Evolutionary conservation across 2,888 invertebrate genomes (phyloP), one percentile per base, ranked within the genome.

Genomic region (Notocelia uddmanniana): DNA sequence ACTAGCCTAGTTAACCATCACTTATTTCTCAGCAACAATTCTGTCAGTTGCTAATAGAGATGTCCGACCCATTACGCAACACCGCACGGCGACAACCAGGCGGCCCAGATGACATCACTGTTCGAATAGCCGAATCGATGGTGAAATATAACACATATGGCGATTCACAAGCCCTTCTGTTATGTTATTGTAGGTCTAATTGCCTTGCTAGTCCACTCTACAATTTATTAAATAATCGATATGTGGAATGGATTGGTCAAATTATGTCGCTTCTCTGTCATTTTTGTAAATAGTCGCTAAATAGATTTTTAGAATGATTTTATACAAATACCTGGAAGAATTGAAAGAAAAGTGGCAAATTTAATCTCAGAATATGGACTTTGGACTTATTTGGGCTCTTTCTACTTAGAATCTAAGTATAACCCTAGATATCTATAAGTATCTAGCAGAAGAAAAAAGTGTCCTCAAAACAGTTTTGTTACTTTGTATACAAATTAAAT

Each of bases 21-120:
- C 45, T 50, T 60, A 55, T 66, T 60, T 60, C 41, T 50, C 72
- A 63, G 45, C 37, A 45, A 73, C 58, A 45, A 58, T 58, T 62
- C 58, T 63, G 57, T 58, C 45, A 52, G 57, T 63, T 52, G 41
- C 73, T 73, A 73, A 73, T 74, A 66, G 68, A 72, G 37, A 66
- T 69, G 55, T 73, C 60, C 45, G 45, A 34, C 52, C 67, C 34
- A 69, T 77, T 77, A 69, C 78, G 76, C 74, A 78, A 80, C 73
- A 50, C 73, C 63, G 71, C 75, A 41, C 69, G 76, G 79, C 79
- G 87, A 85, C 87, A 89, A 87, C 86, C 87, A 85, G 80, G 74
- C 78, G 89, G 79, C 86, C 85, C 81, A 84, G 82, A 89, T 89
- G 89, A 89, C 87, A 85, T 89, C 89, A 89, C 58, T 64, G 59